Evolutionary conservation across 2,797 vertebrate species (phyloP), one percentile per base, ranked within the genome.

Genomic region (Epinephelus malabaricus): DNA sequence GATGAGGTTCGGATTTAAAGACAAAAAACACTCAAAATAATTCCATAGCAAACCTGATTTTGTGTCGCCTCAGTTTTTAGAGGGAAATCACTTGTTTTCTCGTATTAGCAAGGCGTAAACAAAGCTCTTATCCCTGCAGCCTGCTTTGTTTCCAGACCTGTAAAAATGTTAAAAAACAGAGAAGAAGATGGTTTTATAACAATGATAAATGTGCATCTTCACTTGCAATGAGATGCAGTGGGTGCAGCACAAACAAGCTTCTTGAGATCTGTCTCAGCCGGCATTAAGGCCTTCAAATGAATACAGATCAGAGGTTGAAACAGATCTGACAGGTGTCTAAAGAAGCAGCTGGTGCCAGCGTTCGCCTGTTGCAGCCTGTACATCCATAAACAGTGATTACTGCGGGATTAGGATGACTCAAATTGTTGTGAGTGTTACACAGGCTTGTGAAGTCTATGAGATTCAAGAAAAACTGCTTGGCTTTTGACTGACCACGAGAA

Each of bases 291-390:
- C 25, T 73, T 72, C 63, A 89, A 89, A 94, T 91, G 82, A 91
- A 89, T 88, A 92, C 86, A 83, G 85, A 93, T 89, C 85, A 84
- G 72, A 75, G 75, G 80, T 62, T 74, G 80, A 87, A 93, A 46
- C 67, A 63, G 78, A 87, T 79, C 58, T 90, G 91, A 93, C 88
- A 88, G 83, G 80, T 83, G 83, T 78, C 85, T 74, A 38, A 78
- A 85, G 78, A 64, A 75, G 70, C 91, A 91, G 85, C 82, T 85
- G 89, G 59, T 25, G 56, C 69, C 85, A 73, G 63, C 43, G 30
- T 64, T 63, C 47, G 27, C 65, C 72, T 68, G 65, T 54, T 73
- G 70, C 73, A 58, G 56, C 64, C 62, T 66, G 34, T 15, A 64
- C 61, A 77, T 68, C 65, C 60, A 79, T 82, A 79, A 82, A 65